Evolutionary conservation across 2,888 invertebrate species (phyloP).

Genomic region (Drosophila histrio): DNA sequence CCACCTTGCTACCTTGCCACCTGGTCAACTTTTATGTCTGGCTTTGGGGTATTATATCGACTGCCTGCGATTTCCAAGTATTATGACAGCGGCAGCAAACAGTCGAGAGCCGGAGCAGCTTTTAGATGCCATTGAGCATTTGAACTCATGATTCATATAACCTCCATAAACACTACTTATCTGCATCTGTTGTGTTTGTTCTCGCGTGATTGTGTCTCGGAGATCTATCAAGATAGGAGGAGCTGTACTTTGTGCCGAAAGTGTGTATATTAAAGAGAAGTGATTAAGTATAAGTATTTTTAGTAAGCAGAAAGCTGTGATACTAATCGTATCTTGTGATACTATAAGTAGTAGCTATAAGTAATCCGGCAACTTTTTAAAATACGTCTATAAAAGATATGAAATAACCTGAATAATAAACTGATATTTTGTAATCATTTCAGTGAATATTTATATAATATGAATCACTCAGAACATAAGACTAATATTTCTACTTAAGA

Average conservation of each 20-base stretch:
- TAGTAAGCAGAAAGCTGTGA: not conserved
- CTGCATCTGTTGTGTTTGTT: slow-evolving; percentile 18
- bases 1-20: slow-evolving; percentile 29
- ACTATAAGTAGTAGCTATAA: not conserved
- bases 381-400: too few relatives aligned
- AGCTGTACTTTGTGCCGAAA: slow-evolving; percentile 15
- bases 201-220: slow-evolving; percentile 8
- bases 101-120: not conserved
- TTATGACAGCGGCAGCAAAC: slow-evolving; percentile 23
- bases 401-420: too few relatives aligned
- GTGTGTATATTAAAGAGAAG: not conserved
- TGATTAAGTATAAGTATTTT: not conserved
- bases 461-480: too few relatives aligned
- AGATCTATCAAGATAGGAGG: slow-evolving; percentile 8
- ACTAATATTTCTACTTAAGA: too few relatives aligned
- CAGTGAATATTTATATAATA: too few relatives aligned
- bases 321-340: not conserved
- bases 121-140: slow-evolving; percentile 7
- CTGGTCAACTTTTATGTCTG: slow-evolving; percentile 1
- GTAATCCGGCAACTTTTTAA: too few relatives aligned
- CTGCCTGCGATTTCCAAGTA: slow-evolving; percentile 63
- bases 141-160: slow-evolving; percentile 12
- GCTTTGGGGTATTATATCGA: slow-evolving; percentile 27
- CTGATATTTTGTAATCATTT: too few relatives aligned
- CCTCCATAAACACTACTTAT: slow-evolving; percentile 28